Percentiles rank a stretch among this genome's conserved stretches.
These are phyloP conservation scores for Hydrozoanthus gracilis DNA, from an alignment of 92 coral and sea anemone genomes.

Conservation along the genomic window DNA sequence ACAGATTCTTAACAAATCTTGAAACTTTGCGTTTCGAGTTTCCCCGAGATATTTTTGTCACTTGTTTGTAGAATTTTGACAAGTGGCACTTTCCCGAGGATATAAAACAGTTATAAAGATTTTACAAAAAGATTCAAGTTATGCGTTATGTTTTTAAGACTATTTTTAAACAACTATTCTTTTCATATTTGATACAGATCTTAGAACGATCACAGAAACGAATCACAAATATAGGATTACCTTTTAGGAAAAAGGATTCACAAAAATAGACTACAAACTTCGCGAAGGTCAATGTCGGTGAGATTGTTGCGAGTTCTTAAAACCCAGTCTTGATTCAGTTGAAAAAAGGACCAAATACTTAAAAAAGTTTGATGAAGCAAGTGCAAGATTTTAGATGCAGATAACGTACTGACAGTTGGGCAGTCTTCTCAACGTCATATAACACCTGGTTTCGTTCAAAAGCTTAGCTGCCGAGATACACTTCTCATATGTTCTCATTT, in stretches of 20 bases:
- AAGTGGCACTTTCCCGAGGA: background rate
- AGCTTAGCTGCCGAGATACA: background rate
- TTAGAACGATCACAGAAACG: slow-evolving; percentile 7
- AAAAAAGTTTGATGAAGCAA: background rate
- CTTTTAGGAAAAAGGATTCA: background rate
- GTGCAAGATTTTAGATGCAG: background rate
- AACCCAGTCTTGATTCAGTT: background rate
- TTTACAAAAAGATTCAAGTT: background rate
- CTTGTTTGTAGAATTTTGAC: slow-evolving; percentile 7
- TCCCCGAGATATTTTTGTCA: slow-evolving; percentile 29
- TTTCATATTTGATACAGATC: background rate
- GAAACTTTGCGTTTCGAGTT: slow-evolving; percentile 42
- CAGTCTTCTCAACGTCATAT: background rate
- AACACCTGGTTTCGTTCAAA: slow-evolving; percentile 22
- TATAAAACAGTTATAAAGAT: background rate
- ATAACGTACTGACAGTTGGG: background rate
- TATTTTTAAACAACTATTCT: background rate
- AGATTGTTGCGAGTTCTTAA: background rate
- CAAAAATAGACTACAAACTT: background rate
- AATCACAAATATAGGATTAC: background rate
- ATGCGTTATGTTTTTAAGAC: slow-evolving; percentile 5
- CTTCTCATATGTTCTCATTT: background rate
- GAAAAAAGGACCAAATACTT: background rate
- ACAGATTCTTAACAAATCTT: slow-evolving; percentile 40
- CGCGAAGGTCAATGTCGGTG: slow-evolving; percentile 26